Evolutionary conservation across 2,113 vertebrate species (phyloP).

Genomic region (Leptodactylus fuscus): DNA sequence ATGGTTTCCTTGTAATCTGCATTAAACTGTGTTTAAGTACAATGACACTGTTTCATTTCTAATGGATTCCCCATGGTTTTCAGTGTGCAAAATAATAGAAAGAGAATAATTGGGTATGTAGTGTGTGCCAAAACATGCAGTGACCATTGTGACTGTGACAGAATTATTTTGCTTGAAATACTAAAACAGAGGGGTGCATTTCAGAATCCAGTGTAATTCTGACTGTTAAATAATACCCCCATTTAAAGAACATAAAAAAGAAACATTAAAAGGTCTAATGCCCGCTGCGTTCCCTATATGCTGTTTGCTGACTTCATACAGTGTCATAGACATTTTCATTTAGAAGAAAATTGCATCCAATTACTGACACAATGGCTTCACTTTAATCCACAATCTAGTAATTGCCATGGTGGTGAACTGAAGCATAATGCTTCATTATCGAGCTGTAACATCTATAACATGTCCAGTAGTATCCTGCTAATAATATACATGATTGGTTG

Average conservation of each 20-base stretch:
- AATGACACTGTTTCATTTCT: not conserved
- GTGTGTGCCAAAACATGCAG: not conserved
- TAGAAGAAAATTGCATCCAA: not conserved
- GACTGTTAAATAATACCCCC: not conserved
- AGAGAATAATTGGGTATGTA: not conserved
- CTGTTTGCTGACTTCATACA: constrained; percentile 8
- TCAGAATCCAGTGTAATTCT: not conserved
- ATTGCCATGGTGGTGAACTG: not conserved
- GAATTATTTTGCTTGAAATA: not conserved
- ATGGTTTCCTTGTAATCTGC: too few relatives aligned
- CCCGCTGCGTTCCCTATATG: not conserved
- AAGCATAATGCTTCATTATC: not conserved
- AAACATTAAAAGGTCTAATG: not conserved
- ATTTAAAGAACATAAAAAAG: not conserved
- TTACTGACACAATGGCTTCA: not conserved
- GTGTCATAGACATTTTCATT: constrained; percentile 5
- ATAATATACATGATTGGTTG: not conserved
- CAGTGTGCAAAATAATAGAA: not conserved
- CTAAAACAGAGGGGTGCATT: not conserved
- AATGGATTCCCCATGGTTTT: not conserved
- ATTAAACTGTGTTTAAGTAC: not conserved
- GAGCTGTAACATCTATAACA: not conserved
- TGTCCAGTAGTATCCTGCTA: not conserved
- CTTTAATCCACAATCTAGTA: not conserved
- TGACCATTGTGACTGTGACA: constrained; percentile 8